Evolutionary conservation across 2,888 invertebrate species (phyloP).

Genomic region (Thyatira batis): DNA sequence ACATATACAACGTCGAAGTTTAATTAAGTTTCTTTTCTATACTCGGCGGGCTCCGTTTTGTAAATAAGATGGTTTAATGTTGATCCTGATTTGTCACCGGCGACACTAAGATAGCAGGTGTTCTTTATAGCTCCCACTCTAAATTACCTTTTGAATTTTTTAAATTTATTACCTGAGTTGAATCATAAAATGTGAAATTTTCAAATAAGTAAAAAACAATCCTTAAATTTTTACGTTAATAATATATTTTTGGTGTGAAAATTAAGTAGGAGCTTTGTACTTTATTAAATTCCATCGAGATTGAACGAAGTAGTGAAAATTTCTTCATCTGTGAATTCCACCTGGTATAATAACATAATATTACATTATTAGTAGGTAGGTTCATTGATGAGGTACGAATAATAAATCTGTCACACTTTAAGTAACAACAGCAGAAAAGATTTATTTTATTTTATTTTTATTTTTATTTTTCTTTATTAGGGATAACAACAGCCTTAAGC

Average conservation of each 20-base stretch:
- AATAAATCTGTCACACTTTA: too few relatives aligned
- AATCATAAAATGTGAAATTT: constrained; percentile 15
- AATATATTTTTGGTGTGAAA: neutral
- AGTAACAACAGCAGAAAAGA: too few relatives aligned
- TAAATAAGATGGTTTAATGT: constrained; percentile 35
- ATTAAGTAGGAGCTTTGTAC: too few relatives aligned
- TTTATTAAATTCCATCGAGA: too few relatives aligned
- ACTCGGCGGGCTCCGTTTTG: constrained; percentile 18
- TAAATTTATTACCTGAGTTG: constrained; percentile 18
- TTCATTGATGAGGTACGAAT: too few relatives aligned
- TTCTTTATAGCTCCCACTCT: constrained; percentile 29
- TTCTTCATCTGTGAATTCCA: too few relatives aligned
- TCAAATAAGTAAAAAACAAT: constrained; percentile 8
- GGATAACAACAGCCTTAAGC: too few relatives aligned
- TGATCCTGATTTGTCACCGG: constrained; percentile 32
- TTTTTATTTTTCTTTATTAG: too few relatives aligned
- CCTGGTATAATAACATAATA: too few relatives aligned
- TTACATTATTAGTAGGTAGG: too few relatives aligned
- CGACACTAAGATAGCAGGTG: constrained; percentile 32
- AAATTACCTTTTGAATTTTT: constrained; percentile 43
- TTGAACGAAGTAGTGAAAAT: too few relatives aligned
- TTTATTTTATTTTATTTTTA: too few relatives aligned
- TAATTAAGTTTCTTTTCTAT: constrained; percentile 29
- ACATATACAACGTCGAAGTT: constrained; percentile 5
- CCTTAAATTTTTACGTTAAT: neutral